Evolutionary conservation across 2,888 invertebrate genomes (phyloP).

Genomic region (Dryobotodes eremita): DNA sequence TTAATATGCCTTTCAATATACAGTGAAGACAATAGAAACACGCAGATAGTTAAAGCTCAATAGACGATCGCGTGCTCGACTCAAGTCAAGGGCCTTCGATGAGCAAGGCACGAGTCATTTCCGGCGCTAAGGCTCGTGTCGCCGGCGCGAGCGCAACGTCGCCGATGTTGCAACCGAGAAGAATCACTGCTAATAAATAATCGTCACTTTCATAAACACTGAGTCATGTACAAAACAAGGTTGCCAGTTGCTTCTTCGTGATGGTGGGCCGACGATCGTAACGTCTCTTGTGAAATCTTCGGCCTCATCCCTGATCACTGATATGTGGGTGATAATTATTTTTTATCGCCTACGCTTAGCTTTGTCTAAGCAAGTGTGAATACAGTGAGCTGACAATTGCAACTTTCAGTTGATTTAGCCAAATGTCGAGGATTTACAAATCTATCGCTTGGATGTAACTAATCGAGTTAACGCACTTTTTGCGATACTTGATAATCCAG

Average conservation of each 20-base stretch:
- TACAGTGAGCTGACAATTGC: conserved; percentile 51
- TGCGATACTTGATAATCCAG: not conserved
- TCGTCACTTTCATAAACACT: conserved; percentile 86
- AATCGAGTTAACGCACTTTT: not conserved
- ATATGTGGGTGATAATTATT: conserved; percentile 80
- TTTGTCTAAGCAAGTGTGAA: conserved; percentile 71
- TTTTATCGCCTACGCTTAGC: conserved; percentile 73
- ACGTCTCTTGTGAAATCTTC: conserved; percentile 73
- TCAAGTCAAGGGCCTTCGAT: conserved; percentile 74
- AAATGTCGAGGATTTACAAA: conserved; percentile 27
- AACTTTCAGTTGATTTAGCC: conserved; percentile 35
- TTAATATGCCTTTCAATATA: conserved; percentile 54
- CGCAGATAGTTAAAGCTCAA: conserved; percentile 61
- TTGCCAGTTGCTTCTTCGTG: conserved; percentile 68
- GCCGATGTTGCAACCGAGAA: conserved; percentile 81
- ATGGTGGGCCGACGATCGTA: conserved; percentile 77
- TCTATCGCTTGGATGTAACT: not conserved
- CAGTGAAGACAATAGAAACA: conserved; percentile 64
- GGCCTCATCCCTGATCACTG: conserved; percentile 76
- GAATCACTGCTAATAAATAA: conserved; percentile 88
- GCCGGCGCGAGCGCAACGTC: conserved; percentile 54
- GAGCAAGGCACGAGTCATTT: conserved; percentile 86
- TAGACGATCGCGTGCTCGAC: conserved; percentile 76
- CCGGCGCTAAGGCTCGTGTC: conserved; percentile 79
- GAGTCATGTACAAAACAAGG: conserved; percentile 82